phyloP scores from a whole-genome alignment of 2,888 invertebrate genomes.

The Chironomus tentans region DNA sequence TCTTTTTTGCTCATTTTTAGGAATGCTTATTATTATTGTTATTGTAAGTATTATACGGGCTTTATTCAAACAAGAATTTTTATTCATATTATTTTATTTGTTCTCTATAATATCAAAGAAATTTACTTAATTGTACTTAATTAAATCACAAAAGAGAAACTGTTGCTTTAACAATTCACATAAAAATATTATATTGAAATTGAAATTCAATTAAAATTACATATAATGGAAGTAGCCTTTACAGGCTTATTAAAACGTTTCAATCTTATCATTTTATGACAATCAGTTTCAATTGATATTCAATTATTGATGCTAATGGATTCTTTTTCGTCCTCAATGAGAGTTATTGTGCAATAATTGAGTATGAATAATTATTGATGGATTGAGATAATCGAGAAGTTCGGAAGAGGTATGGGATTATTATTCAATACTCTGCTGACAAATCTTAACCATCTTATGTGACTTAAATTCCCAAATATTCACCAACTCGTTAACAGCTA shows the following conservation, averaged over 20 bases:
- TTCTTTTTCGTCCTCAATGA: too few species aligned
- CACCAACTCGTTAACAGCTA: too few species aligned
- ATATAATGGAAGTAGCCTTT: neutral
- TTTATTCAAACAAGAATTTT: neutral
- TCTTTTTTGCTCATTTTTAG: neutral
- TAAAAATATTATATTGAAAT: neutral
- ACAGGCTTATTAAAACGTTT: neutral
- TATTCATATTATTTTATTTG: neutral
- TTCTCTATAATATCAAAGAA: neutral
- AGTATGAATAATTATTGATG: too few species aligned
- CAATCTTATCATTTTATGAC: neutral
- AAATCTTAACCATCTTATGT: too few species aligned
- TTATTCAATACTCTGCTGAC: too few species aligned
- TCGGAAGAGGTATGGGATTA: too few species aligned
- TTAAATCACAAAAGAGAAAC: slow-evolving; percentile 20
- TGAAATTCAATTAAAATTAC: neutral
- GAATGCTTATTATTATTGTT: neutral
- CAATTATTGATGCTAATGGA: too few species aligned
- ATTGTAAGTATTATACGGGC: neutral
- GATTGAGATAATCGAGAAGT: too few species aligned
- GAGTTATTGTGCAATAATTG: neutral
- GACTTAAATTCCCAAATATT: too few species aligned
- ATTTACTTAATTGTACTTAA: slow-evolving; percentile 13
- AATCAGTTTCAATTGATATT: neutral
- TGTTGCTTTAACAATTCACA: slow-evolving; percentile 4